Conservation (phyloP, 2,113 vertebrate genomes). For the Gobio gobio region DNA sequence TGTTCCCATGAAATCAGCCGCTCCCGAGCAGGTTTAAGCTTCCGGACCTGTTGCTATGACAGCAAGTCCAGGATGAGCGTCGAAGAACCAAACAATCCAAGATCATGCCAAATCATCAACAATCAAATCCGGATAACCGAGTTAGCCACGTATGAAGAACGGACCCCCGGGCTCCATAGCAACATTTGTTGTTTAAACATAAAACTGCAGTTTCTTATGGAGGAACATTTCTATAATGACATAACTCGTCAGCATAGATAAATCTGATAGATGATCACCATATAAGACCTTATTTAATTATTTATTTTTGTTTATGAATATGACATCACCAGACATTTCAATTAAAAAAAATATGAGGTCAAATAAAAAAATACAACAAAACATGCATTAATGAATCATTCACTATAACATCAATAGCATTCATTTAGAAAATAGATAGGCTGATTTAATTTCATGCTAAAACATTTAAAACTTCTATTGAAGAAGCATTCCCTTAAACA, state of each 20-base stretch:
- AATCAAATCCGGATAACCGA: no score
- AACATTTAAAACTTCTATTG: background rate
- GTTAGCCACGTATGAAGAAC: no score
- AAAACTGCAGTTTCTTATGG: background rate
- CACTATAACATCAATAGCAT: background rate
- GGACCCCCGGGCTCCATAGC: background rate
- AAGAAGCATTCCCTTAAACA: background rate
- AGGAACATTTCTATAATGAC: background rate
- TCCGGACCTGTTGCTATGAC: no score
- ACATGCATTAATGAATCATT: background rate
- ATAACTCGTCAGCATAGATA: background rate
- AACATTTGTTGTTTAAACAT: background rate
- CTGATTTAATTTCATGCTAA: background rate
- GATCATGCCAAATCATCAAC: no score
- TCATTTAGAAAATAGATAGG: background rate
- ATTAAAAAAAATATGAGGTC: background rate
- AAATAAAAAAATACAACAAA: background rate
- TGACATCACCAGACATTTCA: no score
- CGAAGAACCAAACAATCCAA: no score
- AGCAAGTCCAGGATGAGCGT: no score
- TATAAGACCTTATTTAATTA: background rate
- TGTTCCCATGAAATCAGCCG: no score
- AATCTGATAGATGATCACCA: background rate
- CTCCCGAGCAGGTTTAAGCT: no score
- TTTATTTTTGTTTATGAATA: constrained; percentile 1